Percentiles rank a stretch among this genome's conserved stretches.
Evolutionary conservation across 2,113 vertebrate genomes (phyloP).

Genomic region (Murina feae): DNA sequence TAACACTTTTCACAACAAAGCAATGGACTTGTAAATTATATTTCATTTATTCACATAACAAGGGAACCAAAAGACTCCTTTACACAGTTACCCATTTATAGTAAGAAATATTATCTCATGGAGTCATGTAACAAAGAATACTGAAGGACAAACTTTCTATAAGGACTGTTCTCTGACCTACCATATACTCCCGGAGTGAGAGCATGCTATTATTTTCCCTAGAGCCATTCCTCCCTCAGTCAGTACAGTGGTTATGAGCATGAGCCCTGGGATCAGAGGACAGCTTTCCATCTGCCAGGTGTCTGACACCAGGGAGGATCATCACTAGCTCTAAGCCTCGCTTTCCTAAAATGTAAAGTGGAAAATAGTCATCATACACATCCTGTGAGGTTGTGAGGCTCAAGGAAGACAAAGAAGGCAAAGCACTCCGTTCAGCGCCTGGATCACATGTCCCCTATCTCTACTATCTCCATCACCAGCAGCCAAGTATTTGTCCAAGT

Average conservation of each 20-base stretch:
- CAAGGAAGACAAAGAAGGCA: background rate
- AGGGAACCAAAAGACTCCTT: background rate
- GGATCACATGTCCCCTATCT: background rate
- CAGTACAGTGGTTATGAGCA: background rate
- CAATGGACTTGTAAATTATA: background rate
- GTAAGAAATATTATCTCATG: background rate
- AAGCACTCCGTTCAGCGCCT: background rate
- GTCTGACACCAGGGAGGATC: background rate
- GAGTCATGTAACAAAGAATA: background rate
- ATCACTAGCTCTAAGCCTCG: background rate
- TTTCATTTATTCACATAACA: conserved; percentile 17
- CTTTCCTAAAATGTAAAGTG: background rate
- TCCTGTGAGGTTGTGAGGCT: background rate
- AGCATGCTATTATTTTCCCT: background rate
- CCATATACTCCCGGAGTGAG: background rate
- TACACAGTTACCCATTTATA: background rate
- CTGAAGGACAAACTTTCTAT: background rate
- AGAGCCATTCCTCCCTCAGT: background rate
- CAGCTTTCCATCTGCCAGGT: background rate
- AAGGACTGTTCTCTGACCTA: background rate
- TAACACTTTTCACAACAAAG: conserved; percentile 21
- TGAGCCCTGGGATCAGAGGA: background rate
- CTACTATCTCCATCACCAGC: background rate
- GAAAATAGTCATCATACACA: background rate
- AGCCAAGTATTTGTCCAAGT: background rate